Evolutionary conservation across 2,113 vertebrate genomes (phyloP), one percentile per base, ranked within the genome.

Genomic region (Poeciliopsis turrubarensis): DNA sequence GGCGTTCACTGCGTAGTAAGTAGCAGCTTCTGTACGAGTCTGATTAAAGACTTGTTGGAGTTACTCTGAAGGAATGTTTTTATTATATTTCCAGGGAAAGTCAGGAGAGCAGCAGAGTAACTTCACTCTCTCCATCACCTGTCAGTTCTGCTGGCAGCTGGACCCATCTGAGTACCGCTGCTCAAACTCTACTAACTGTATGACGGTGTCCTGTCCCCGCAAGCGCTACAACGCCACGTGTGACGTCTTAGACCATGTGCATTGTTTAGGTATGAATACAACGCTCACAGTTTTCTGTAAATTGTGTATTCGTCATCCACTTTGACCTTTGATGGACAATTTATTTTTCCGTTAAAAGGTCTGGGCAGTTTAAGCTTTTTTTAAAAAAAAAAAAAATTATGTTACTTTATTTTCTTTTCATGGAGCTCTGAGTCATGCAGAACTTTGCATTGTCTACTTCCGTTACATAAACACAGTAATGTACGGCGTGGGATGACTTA

Each of bases 61-160:
- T 60, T 25, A 22, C 1, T 78, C 15, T 34, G 17, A 54, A 2
- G 25, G 60, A 13, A 41, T 67, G n/a, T n/a, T 9, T 63, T 30
- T 60, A 19, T 17, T 60, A 71, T 57, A 54, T 62, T 37, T 79
- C 0, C 54, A 99, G 97, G 96, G 94, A 80, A 91, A 93, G 82
- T 94, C 91, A 1, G 92, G 94, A 73, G 91, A 83, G 0, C 82
- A 89, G 68, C 96, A 94, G 79, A 94, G 92, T 89, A 93, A 89
- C 91, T 99, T 99, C 11, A 83, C 93, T 26, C 86, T 98, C 77
- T 94, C 94, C 62, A 93, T 99, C 93, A 95, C 90, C 0, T 99
- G 98, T 90, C 96, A 95, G 77, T 99, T 98, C 84, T 99, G 98
- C 92, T 99, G 98, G 98, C 98, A 99, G 93, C 95, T 99, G 51